phyloP scores from a whole-genome alignment of 2,888 invertebrate species.

The Myopa tessellatipennis region DNA sequence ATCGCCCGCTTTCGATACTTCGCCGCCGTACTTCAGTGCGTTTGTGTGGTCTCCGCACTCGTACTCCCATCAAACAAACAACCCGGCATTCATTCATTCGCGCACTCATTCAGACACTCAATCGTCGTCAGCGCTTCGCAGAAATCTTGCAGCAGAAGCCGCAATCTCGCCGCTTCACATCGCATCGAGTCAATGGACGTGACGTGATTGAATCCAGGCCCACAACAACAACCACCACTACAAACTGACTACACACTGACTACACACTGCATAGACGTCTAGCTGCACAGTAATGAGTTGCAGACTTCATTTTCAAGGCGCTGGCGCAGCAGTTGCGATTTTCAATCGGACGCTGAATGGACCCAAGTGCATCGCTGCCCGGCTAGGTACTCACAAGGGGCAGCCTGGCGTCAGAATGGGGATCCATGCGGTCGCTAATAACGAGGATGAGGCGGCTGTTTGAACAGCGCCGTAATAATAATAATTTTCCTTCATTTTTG shows the following conservation, averaged over 20 bases:
- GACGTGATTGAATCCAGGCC: not conserved
- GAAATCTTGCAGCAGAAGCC: not conserved
- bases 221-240: not conserved
- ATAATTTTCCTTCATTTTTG: too few species aligned
- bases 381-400: too few species aligned
- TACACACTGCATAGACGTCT: too few species aligned
- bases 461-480: too few species aligned
- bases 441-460: too few species aligned
- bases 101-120: not conserved
- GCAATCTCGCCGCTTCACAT: not conserved
- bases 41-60: slow-evolving; percentile 11
- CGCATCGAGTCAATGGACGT: not conserved
- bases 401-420: too few species aligned
- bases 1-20: too few species aligned
- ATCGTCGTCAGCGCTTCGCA: not conserved
- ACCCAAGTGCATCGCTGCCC: too few species aligned
- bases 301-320: not conserved
- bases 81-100: not conserved
- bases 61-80: not conserved
- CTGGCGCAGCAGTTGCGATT: not conserved
- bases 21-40: too few species aligned
- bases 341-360: slow-evolving; percentile 7
- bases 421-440: too few species aligned
- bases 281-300: not conserved
- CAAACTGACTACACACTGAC: not conserved